Evolutionary conservation across 1,140 invertebrate genomes (phyloP), one percentile per base, ranked within the genome.

Genomic region (Cepaea nemoralis): DNA sequence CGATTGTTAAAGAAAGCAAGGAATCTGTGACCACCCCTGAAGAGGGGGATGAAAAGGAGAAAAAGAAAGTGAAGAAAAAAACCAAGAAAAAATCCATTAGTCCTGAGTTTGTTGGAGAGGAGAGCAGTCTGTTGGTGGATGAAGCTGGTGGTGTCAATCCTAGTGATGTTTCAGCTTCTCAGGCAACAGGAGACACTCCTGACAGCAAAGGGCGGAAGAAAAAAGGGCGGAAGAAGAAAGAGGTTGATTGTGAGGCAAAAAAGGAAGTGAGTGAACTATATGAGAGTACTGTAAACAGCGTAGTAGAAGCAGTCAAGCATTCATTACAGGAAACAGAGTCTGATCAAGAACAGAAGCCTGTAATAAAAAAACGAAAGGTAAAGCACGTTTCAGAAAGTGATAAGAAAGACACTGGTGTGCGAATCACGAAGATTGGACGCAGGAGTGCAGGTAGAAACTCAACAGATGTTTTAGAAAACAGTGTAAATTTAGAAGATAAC

Each of bases 201-300:
- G 82, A 85, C 37, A 85, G 78, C 69, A 22, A 24, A 69, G 73
- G 80, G 27, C 35, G 55, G 40, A 86, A 84, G 71, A 86, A 88
- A 66, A 86, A 93, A 92, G 78, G 92, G 94, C 83, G 84, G 37
- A 86, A 86, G 76, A 85, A 83, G 16, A 86, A 83, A 80, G 50
- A 83, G 24, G 40, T 75, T 24, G n/a, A 59, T 19, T 77, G 73
- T 22, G 85, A 87, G 74, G 48, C 83, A 70, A 80, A 80, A 79
- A 84, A 79, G 55, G 59, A 75, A 80, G 83, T 74, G 73, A 80
- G 80, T 67, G 80, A 76, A 75, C 69, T 80, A 69, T 76, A 84
- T 82, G 70, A 83, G 76, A 63, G 59, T 74, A 82, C 84, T 24
- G 79, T 82, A 12, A 81, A 85, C 78, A 82, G 82, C 75, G 80